Evolutionary conservation across 2,888 invertebrate species (phyloP).

Genomic region (Hermaeophaga mercurialis): DNA sequence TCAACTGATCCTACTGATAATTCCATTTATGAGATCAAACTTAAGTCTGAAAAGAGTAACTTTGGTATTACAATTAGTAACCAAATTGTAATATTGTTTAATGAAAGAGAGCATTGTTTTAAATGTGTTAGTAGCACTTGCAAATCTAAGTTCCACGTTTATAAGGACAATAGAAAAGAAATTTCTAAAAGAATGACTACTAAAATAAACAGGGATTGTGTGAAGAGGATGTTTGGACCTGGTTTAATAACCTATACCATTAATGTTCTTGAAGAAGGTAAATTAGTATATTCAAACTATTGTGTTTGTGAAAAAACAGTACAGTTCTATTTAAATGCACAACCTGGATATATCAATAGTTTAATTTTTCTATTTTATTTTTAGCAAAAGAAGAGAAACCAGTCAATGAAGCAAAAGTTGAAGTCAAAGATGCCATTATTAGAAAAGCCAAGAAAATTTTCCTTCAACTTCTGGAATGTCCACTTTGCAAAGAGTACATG

Average conservation of each 20-base stretch:
- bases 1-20: conserved; percentile 29
- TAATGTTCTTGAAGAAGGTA: conserved; percentile 31
- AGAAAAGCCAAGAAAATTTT: conserved; percentile 37
- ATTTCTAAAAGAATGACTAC: conserved; percentile 35
- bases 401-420: conserved; percentile 29
- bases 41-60: conserved; percentile 33
- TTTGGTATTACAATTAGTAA: conserved; percentile 29
- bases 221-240: conserved; percentile 35
- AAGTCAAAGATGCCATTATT: conserved; percentile 34
- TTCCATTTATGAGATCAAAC: conserved; percentile 30
- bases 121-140: conserved; percentile 34
- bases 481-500: conserved; percentile 45
- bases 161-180: conserved; percentile 34
- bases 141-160: conserved; percentile 34
- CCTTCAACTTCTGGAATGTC: conserved; percentile 40
- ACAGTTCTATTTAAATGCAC: too few relatives aligned
- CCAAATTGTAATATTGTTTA: conserved; percentile 32
- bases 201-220: conserved; percentile 35
- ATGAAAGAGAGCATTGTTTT: conserved; percentile 36
- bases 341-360: too few relatives aligned
- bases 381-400: conserved; percentile 22
- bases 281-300: conserved; percentile 8
- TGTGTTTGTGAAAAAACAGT: background rate
- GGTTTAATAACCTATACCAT: conserved; percentile 34
- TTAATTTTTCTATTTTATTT: conserved; percentile 13